Conservation (phyloP, 2,888 invertebrate species). For the Morpho achilles region DNA sequence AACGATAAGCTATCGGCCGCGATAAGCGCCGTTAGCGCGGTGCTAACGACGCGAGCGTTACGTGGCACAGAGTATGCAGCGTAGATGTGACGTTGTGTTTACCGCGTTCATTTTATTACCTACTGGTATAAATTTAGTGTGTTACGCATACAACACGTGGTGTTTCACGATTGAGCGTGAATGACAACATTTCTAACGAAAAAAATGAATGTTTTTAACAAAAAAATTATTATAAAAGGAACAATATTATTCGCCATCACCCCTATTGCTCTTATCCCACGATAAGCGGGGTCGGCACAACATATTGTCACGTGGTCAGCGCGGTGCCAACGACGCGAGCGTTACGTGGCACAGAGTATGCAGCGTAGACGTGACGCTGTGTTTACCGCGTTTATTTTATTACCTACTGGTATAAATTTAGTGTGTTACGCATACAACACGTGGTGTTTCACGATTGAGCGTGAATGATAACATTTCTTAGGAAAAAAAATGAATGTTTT, state of each 20-base stretch:
- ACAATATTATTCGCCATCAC: no score
- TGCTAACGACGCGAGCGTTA: conserved; percentile 31
- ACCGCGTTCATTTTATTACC: not conserved
- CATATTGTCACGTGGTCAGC: conserved; percentile 15
- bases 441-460: not conserved
- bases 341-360: conserved; percentile 27
- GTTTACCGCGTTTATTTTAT: not conserved
- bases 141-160: not conserved
- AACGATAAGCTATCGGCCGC: conserved; percentile 29
- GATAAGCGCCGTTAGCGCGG: conserved; percentile 31
- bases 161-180: no score
- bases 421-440: not conserved
- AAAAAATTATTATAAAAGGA: no score
- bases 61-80: conserved; percentile 21
- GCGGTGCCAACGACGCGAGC: conserved; percentile 29
- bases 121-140: not conserved
- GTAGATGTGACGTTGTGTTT: conserved; percentile 18
- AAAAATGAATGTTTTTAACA: no score
- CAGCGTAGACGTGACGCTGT: conserved; percentile 19
- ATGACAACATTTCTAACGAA: no score
- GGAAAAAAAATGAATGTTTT: no score
- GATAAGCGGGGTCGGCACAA: no score
- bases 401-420: not conserved
- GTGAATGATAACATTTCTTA: no score
- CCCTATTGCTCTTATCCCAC: no score